Conservation (phyloP, 2,113 vertebrate species). For the Phalacrocorax brasilianus region DNA sequence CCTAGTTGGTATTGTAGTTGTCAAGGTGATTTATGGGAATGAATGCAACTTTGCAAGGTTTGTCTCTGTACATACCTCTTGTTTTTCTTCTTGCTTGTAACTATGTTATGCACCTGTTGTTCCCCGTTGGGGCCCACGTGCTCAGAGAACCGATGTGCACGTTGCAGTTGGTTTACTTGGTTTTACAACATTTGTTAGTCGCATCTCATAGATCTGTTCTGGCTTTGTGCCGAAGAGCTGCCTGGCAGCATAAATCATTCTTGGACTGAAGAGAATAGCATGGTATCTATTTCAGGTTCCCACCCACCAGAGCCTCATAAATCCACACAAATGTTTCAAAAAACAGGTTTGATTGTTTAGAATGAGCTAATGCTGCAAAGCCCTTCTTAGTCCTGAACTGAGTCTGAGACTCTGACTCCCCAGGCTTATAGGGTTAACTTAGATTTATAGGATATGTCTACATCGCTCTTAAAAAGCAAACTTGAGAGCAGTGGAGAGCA, state of each 20-base stretch:
- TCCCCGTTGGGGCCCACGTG: not conserved
- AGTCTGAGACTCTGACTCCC: not conserved
- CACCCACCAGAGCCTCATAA: conserved; percentile 56
- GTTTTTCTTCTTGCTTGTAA: conserved; percentile 10
- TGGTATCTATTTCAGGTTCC: conserved; percentile 37
- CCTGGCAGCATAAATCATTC: conserved; percentile 56
- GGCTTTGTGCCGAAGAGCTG: conserved; percentile 12
- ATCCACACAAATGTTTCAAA: conserved; percentile 36
- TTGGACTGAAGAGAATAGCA: conserved; percentile 31
- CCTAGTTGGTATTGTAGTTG: not conserved
- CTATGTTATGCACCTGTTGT: conserved; percentile 48
- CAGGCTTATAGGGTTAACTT: conserved; percentile 27
- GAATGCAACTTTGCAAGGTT: not conserved
- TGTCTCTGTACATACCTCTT: conserved; percentile 12
- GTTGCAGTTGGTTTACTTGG: not conserved
- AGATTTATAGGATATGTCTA: conserved; percentile 36
- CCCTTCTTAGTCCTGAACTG: not conserved
- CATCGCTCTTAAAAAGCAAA: not conserved
- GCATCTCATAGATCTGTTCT: conserved; percentile 6
- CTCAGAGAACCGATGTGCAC: not conserved
- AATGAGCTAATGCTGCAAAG: conserved; percentile 48
- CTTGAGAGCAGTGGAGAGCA: not conserved
- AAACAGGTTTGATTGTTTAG: conserved; percentile 36
- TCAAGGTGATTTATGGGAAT: conserved; percentile 43
- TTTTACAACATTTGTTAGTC: conserved; percentile 40